Base-by-base conservation (phyloP, 2,113 vertebrate species). In the Paedocypris sp. region DNA sequence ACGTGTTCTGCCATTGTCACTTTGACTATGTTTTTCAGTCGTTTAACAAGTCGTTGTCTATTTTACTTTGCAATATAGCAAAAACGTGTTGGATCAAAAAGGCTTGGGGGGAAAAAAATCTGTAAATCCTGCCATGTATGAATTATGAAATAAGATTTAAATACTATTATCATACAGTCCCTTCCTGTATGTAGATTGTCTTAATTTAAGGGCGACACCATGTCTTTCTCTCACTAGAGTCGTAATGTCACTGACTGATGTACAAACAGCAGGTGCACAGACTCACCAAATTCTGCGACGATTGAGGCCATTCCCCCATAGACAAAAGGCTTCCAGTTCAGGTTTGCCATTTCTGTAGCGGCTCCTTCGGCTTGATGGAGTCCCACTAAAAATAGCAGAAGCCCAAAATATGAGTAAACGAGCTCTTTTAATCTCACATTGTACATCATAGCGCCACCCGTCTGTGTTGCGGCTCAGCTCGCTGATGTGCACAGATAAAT, bases 251-350 rank as follows among this genome's bases (percentile, higher is more conserved):
- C n/a, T n/a, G n/a, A n/a, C n/a, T 12, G 32, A 35, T 38, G 11
- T 18, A 43, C 46, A 56, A 23, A 20, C 6, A 51, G 31, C 43
- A 53, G 16, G 41, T 61, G 60, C 60, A 65, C n/a, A 26, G 26
- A 38, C 68, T 88, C 83, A 94, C 93, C 91, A 75, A 93, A 94
- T 80, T 94, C 93, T 73, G 93, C 93, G 80, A 93, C 90, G 69
- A 94, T 89, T 70, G 93, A 94, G 80, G 91, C 91, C 85, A 94
- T 87, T 69, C 93, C 93, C 70, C 93, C 92, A 67, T 92, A 97
- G 60, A 97, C 89, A 79, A 97, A 97, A 50, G 93, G 93, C 78
- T 97, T 94, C 93, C 93, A 97, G 80, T 89, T 94, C 66, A 97
- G 74, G 76, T 73, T 86, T 77, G 79, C 75, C 92, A 96, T 94